A percentile compares a stretch with the other conserved stretches of the same genome.
phyloP scores from a whole-genome alignment of 2,888 invertebrate species.

The Steinernema hermaphroditum region DNA sequence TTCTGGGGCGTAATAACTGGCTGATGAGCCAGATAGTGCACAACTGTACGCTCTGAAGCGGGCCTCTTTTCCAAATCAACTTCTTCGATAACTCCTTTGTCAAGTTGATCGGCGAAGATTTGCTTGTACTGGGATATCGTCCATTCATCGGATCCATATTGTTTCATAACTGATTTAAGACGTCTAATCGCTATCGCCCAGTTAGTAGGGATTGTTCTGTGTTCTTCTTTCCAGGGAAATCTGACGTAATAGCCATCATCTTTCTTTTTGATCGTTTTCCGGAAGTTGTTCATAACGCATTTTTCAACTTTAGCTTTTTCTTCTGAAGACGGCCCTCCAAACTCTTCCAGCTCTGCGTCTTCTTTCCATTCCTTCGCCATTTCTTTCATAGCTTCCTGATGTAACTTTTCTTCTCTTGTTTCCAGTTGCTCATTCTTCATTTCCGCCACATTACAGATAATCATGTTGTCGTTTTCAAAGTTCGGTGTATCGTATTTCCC shows the following conservation, averaged over 20 bases:
- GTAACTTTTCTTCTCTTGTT: too few relatives aligned
- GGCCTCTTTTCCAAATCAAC: constrained; percentile 31
- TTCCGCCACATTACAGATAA: too few relatives aligned
- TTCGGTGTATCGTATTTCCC: too few relatives aligned
- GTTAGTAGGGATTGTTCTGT: constrained; percentile 24
- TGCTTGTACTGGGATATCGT: constrained; percentile 36
- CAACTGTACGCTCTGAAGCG: not conserved
- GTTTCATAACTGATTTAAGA: not conserved
- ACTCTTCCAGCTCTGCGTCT: too few relatives aligned
- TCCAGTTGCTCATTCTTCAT: too few relatives aligned
- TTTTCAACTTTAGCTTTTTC: too few relatives aligned
- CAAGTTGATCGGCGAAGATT: too few relatives aligned
- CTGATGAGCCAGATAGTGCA: constrained; percentile 45
- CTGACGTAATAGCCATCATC: constrained; percentile 31
- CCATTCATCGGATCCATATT: constrained; percentile 25
- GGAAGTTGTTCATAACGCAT: too few relatives aligned
- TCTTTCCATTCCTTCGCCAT: too few relatives aligned
- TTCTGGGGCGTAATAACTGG: constrained; percentile 37
- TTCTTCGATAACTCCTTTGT: not conserved
- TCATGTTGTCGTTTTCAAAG: too few relatives aligned
- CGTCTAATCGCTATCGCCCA: not conserved
- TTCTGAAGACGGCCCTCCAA: too few relatives aligned
- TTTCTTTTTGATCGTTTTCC: constrained; percentile 28
- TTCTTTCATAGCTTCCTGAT: too few relatives aligned
- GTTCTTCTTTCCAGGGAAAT: constrained; percentile 27